Evolutionary conservation across 2,113 vertebrate species (phyloP), one percentile per base, ranked within the genome.

Genomic region (Neodon shergylaensis): DNA sequence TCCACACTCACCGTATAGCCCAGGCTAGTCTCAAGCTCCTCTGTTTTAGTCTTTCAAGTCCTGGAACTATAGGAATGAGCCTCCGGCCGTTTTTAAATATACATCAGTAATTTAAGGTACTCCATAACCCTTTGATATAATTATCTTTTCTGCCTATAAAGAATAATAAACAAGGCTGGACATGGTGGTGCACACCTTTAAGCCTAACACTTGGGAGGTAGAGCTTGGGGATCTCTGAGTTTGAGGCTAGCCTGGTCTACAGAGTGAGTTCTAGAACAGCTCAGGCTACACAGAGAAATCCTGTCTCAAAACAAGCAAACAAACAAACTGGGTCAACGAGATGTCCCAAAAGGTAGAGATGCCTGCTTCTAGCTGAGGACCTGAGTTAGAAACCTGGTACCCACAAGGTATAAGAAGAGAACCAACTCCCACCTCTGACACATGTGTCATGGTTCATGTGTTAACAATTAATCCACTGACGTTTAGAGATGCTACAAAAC

Each of bases 401-500:
- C n/a, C 81, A 65, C 58, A 17, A 2, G 14, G 13, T 11, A 63
- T n/a, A 61, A 61, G 82, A 39, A 84, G 82, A 84, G 39, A 84
- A 33, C 39, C 26, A 11, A 3, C 39, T 84, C 82, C 61, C 26
- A 33, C 81, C 61, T 66, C 28, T 66, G 39, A 85, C 42, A 66
- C 16, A 16, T 19, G 61, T 65, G 42, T 65, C 10, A 26, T 12
- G 61, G 26, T 36, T 36, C 1, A 1, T 47, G 42, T 85, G 28
- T 36, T 21, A 36, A 68, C 42, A 66, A 66, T 47, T 1, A 66
- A 47, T 7, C 33, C 10, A 2, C 26, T 85, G 58, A 91, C 90
- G 12, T 83, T 92, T 70, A 88, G 91, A 94, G 54, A 63, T 92
- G 77, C 90, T 92, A 88, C 76, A 94, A 86, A 86, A 96, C 92